Evolutionary conservation across 2,113 vertebrate species (phyloP).

Genomic region (Myocastor coypus): DNA sequence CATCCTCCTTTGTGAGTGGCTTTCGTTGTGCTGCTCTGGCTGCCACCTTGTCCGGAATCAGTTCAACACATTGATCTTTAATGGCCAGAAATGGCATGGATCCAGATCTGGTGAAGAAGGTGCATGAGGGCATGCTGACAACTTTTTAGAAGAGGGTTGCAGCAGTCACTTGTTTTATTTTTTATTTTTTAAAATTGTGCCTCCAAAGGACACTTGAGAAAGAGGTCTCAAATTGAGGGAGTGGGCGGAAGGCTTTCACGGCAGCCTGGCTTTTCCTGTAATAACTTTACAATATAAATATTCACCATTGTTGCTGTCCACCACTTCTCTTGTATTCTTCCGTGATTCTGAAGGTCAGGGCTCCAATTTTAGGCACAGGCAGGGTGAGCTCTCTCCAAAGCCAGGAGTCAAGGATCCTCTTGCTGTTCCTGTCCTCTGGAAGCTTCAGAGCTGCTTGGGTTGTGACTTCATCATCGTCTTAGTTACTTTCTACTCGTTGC

Average conservation of each 20-base stretch:
- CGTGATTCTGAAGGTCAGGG: too few species aligned
- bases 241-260: too few species aligned
- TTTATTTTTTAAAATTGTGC: too few species aligned
- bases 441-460: not conserved
- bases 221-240: not conserved
- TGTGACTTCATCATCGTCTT: rapidly evolving
- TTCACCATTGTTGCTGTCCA: not conserved
- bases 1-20: not conserved
- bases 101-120: not conserved
- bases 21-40: too few species aligned
- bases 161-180: not conserved
- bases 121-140: not conserved
- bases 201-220: not conserved
- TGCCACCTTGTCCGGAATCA: not conserved
- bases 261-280: not conserved
- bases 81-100: not conserved
- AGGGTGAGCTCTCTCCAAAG: rapidly evolving
- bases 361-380: too few species aligned
- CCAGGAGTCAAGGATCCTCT: not conserved
- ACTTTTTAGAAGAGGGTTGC: not conserved
- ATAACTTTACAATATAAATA: too few species aligned
- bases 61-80: not conserved
- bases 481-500: too few species aligned
- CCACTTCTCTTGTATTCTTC: not conserved
- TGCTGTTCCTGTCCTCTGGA: not conserved